Base-by-base conservation (phyloP, 1,140 invertebrate genomes). In the Phthorimaea operculella region DNA sequence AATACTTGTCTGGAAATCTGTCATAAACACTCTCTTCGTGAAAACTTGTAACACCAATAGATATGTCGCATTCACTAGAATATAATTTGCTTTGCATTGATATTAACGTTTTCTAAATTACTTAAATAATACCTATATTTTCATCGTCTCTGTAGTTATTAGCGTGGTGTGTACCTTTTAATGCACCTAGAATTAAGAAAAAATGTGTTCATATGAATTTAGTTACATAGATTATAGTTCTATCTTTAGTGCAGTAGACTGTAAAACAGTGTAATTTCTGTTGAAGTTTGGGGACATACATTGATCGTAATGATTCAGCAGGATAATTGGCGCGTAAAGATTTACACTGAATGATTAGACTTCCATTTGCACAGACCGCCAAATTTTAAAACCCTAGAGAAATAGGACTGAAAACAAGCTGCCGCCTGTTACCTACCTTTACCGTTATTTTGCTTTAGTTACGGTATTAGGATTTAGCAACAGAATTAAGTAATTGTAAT, bases 181-280 rank as follows among this genome's bases (percentile, higher is more conserved):
- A 72, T 76, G 70, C 72, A 79, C 70, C 66, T 81, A 79, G 78
- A 28, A 49, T 66, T 74, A 82, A 80, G 77, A 70, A 77, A 77
- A 75, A 76, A 83, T 82, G 80, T 83, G 80, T 83, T 83, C 79
- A 83, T 83, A 79, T 81, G 68, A 81, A 76, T 81, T 81, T 83
- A 79, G 76, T 80, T 80, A 73, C 62, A 68, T 79, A 79, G 70
- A 72, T 42, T 70, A 73, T 76, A 77, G 65, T 69, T 68, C 18
- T 64, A 62, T 79, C 63, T 64, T 62, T 72, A 74, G 64, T 64
- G 57, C 63, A 58, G 57, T 78, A 75, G 68, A 73, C 71, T 80
- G 77, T 77, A 70, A 72, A 76, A 79, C 77, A 82, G 79, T 79
- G 68, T 72, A 70, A 77, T 72, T 71, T 65, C 52, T 52, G 54